A percentile compares a stretch with the other conserved stretches of the same genome.
Evolutionary conservation across 2,113 vertebrate genomes (phyloP).

Genomic region (Solea senegalensis): DNA sequence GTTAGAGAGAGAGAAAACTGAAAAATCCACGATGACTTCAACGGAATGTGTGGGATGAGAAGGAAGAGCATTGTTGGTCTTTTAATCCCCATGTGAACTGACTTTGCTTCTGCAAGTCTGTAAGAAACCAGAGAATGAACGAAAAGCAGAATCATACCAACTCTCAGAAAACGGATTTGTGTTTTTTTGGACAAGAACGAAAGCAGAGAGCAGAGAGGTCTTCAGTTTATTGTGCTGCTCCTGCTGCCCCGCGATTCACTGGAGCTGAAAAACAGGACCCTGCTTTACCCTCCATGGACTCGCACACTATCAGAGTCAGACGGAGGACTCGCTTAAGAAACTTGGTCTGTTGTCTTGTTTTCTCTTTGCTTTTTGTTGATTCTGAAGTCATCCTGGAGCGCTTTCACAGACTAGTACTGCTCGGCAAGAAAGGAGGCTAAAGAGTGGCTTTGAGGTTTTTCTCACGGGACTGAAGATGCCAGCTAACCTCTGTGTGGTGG

Average conservation of each 20-base stretch:
- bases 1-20: slow-evolving; percentile 11
- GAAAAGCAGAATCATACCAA: slow-evolving; percentile 43
- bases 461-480: slow-evolving; percentile 58
- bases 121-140: slow-evolving; percentile 58
- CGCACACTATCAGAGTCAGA: slow-evolving; percentile 36
- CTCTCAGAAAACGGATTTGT: slow-evolving; percentile 50
- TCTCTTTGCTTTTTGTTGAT: slow-evolving; percentile 45
- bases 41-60: slow-evolving; percentile 72
- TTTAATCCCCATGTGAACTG: slow-evolving; percentile 53
- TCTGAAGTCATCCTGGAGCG: slow-evolving; percentile 52
- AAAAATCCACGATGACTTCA: slow-evolving; percentile 64
- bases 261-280: slow-evolving; percentile 55
- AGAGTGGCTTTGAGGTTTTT: slow-evolving; percentile 49
- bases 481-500: slow-evolving; percentile 40
- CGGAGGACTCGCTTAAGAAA: slow-evolving; percentile 38
- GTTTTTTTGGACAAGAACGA: slow-evolving; percentile 55
- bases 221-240: slow-evolving; percentile 57
- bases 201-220: slow-evolving; percentile 56
- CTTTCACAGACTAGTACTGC: slow-evolving; percentile 33
- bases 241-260: slow-evolving; percentile 55
- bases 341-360: slow-evolving; percentile 9
- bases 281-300: slow-evolving; percentile 40
- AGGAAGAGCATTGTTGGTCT: slow-evolving; percentile 52
- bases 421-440: slow-evolving; percentile 19
- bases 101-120: slow-evolving; percentile 60